These are phyloP conservation scores for Chiloscyllium punctatum DNA, from an alignment of 2,797 vertebrate genomes.

Conservation along the genomic window DNA sequence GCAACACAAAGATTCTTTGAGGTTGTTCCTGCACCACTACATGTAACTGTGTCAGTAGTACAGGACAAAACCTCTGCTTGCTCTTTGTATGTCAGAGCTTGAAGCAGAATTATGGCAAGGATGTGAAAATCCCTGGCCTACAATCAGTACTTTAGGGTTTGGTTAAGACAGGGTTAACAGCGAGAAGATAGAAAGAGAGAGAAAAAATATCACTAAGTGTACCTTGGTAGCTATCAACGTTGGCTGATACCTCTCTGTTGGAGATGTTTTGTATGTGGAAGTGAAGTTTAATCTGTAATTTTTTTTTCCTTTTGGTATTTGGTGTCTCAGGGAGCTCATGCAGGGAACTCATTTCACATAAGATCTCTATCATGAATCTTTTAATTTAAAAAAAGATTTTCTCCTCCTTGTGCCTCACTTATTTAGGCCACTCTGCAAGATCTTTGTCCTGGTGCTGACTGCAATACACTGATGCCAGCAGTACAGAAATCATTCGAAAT, in stretches of 20 bases:
- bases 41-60: background rate
- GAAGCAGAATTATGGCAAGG: background rate
- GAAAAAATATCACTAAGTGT: background rate
- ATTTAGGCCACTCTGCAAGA: background rate
- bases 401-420: background rate
- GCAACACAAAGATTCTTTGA: background rate
- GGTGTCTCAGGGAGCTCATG: conserved; percentile 12
- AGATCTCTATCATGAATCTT: conserved; percentile 18
- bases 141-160: background rate
- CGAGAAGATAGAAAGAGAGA: background rate
- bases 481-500: background rate
- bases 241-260: background rate
- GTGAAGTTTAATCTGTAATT: conserved; percentile 25
- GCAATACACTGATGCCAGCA: background rate
- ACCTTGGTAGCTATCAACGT: background rate
- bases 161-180: background rate
- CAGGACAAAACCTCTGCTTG: background rate
- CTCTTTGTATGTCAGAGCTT: background rate
- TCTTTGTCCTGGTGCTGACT: background rate
- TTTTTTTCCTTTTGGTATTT: background rate
- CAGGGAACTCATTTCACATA: conserved; percentile 5
- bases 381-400: conserved; percentile 30
- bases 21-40: background rate
- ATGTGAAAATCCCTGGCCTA: background rate
- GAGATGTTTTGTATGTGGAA: background rate